Evolutionary conservation across 92 coral and sea anemone genomes (phyloP).

Genomic region (Porites divaricata): DNA sequence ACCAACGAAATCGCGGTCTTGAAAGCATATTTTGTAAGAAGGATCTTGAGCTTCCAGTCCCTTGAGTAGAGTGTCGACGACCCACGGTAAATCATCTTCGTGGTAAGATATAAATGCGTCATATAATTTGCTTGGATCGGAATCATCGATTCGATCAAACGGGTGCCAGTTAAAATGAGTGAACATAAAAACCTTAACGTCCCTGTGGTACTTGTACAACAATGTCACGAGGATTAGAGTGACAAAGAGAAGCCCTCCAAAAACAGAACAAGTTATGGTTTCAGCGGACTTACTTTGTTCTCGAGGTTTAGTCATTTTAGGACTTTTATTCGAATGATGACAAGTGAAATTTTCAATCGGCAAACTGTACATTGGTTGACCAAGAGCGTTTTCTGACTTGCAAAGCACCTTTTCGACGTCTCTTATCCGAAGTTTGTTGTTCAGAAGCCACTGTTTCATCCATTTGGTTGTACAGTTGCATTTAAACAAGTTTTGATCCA

Average conservation of each 20-base stretch:
- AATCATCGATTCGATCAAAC: conserved; percentile 80
- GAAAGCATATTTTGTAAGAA: conserved; percentile 74
- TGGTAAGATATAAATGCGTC: conserved; percentile 84
- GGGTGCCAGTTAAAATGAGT: conserved; percentile 88
- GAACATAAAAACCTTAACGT: conserved; percentile 69
- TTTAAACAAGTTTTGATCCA: conserved; percentile 57
- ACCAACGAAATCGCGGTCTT: conserved; percentile 75
- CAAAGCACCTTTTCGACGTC: conserved; percentile 57
- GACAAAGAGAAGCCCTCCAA: conserved; percentile 25
- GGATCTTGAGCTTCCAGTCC: conserved; percentile 68
- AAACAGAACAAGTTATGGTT: neutral
- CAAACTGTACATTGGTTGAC: conserved; percentile 44
- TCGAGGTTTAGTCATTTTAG: neutral
- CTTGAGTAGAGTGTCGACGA: conserved; percentile 44
- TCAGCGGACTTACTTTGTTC: neutral
- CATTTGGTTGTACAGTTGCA: conserved; percentile 76
- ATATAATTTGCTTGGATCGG: conserved; percentile 72
- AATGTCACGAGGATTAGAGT: conserved; percentile 18
- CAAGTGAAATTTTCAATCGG: conserved; percentile 59
- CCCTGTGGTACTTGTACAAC: conserved; percentile 55
- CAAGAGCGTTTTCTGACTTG: conserved; percentile 46
- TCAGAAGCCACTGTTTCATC: conserved; percentile 68
- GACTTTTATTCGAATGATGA: neutral
- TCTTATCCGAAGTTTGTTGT: conserved; percentile 30
- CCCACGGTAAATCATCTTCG: conserved; percentile 69